phyloP scores from a whole-genome alignment of 2,113 vertebrate genomes.

The Albula glossodonta region DNA sequence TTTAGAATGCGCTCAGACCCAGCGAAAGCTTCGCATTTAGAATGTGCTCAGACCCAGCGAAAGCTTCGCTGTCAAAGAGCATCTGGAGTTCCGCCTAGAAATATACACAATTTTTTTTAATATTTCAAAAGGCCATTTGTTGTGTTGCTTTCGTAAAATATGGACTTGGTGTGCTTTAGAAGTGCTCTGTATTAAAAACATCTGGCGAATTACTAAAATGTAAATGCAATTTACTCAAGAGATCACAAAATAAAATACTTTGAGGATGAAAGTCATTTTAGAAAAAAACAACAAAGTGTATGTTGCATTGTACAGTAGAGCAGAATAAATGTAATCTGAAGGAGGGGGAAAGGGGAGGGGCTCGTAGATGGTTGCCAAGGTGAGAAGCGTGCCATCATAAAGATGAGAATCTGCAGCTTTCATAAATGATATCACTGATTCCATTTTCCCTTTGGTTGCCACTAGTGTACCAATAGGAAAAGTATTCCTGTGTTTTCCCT shows the following conservation, averaged over 20 bases:
- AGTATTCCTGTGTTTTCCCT: neutral
- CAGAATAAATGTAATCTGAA: too few species aligned
- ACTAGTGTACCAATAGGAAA: neutral
- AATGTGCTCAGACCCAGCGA: neutral
- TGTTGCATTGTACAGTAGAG: too few species aligned
- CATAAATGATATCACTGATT: neutral
- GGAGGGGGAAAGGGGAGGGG: too few species aligned
- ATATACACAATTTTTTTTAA: neutral
- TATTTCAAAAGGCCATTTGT: too few species aligned
- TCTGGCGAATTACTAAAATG: neutral
- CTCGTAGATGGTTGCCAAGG: too few species aligned
- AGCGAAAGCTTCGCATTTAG: neutral
- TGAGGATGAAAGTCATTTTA: neutral
- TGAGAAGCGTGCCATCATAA: too few species aligned
- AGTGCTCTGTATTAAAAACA: neutral
- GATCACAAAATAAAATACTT: neutral
- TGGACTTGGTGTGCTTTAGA: neutral
- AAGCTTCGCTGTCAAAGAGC: neutral
- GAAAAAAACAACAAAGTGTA: neutral
- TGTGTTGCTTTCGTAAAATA: neutral
- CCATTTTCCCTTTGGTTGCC: neutral
- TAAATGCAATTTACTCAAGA: neutral
- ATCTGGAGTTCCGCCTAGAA: too few species aligned
- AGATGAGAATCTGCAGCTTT: too few species aligned
- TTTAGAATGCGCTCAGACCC: neutral